Evolutionary conservation across 1,140 invertebrate species (phyloP).

Genomic region (Lordiphosa mommai): DNA sequence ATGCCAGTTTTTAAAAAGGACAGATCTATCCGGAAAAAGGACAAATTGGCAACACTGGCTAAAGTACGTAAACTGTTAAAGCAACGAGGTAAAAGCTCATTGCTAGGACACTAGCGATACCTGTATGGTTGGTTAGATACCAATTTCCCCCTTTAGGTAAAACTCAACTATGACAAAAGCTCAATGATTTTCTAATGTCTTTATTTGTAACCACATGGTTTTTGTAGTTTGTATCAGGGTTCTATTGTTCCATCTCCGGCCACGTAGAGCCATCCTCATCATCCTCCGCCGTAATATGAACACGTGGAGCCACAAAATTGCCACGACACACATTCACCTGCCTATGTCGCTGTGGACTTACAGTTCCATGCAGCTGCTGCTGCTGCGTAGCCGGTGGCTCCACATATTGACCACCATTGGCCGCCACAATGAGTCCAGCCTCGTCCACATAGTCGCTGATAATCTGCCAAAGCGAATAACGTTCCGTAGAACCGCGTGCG

Average conservation of each 20-base stretch:
- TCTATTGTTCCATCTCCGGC: neutral
- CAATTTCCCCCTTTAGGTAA: no score
- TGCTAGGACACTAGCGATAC: no score
- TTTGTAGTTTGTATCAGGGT: conserved; percentile 5
- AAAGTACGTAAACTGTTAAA: no score
- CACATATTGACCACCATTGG: conserved; percentile 42
- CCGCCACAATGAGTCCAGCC: conserved; percentile 41
- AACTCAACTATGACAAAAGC: no score
- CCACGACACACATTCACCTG: neutral
- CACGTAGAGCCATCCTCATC: conserved; percentile 38
- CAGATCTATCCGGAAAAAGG: no score
- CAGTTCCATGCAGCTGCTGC: neutral
- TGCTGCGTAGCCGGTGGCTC: neutral
- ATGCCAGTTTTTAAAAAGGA: no score
- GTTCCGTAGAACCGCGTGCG: conserved; percentile 28
- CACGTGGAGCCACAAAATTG: conserved; percentile 20
- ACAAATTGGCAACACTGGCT: no score
- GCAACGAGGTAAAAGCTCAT: no score
- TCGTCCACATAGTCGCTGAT: conserved; percentile 57
- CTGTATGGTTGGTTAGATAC: no score
- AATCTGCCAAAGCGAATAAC: conserved; percentile 51
- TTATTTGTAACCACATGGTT: neutral
- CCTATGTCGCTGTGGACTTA: neutral
- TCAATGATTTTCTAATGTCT: no score
- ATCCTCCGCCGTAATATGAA: conserved; percentile 64